A percentile compares a stretch with the other conserved stretches of the same genome.
These are phyloP conservation scores for Sympetrum striolatum DNA, from an alignment of 2,888 invertebrate species.

Conservation along the genomic window DNA sequence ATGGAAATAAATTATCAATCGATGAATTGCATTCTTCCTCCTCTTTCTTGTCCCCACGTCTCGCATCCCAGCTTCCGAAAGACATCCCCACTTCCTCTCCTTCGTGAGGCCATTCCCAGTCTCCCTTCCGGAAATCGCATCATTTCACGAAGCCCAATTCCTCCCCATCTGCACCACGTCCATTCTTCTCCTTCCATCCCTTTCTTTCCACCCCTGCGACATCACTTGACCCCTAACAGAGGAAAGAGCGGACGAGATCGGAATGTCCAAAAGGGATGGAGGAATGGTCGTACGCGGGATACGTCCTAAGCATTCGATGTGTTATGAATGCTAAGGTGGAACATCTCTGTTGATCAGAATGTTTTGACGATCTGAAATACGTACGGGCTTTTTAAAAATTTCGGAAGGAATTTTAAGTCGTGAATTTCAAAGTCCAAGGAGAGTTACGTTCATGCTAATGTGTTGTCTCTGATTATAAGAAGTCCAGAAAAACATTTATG, in stretches of 20 bases:
- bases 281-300: not conserved
- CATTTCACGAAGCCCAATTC: conserved; percentile 27
- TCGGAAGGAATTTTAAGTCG: not conserved
- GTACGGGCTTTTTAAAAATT: not conserved
- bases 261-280: not conserved
- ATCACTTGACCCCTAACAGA: conserved; percentile 32
- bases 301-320: not conserved
- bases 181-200: not conserved
- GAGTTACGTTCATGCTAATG: too few species aligned
- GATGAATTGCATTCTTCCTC: too few species aligned
- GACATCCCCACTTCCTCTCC: too few species aligned
- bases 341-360: not conserved
- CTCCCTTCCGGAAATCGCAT: conserved; percentile 21
- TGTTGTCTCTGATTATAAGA: too few species aligned
- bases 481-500: too few species aligned
- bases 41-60: too few species aligned
- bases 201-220: not conserved
- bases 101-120: too few species aligned
- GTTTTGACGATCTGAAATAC: not conserved
- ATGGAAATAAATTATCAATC: too few species aligned
- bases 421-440: too few species aligned
- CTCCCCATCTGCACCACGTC: not conserved
- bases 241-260: not conserved
- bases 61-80: too few species aligned
- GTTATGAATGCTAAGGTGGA: not conserved